Evolutionary conservation across 1,140 invertebrate genomes (phyloP).

Genomic region (Platorchestia sp.): DNA sequence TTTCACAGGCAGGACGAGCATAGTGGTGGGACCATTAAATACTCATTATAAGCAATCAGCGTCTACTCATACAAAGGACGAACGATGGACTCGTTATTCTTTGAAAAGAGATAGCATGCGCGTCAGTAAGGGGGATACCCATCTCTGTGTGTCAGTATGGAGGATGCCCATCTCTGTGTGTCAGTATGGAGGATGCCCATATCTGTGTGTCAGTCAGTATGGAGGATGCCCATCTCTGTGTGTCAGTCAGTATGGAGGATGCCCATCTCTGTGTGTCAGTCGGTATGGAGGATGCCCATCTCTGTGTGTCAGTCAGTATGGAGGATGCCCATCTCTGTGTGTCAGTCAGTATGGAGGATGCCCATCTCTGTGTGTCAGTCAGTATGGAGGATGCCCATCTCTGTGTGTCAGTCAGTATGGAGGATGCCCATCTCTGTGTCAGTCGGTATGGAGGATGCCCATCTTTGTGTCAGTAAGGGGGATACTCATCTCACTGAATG

Average conservation of each 20-base stretch:
- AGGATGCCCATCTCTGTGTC: constrained; percentile 57
- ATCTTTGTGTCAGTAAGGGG: constrained; percentile 53
- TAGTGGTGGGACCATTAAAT: no score
- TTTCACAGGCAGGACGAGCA: no score
- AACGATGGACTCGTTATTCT: not conserved
- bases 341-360: not conserved
- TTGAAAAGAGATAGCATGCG: not conserved
- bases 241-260: not conserved
- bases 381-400: constrained; percentile 33
- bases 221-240: constrained; percentile 56
- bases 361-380: constrained; percentile 59
- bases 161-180: constrained; percentile 57
- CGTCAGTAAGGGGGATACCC: no score
- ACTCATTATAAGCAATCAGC: not conserved
- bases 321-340: constrained; percentile 57
- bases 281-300: constrained; percentile 30
- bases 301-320: constrained; percentile 53
- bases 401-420: constrained; percentile 53
- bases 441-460: constrained; percentile 18
- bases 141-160: not conserved
- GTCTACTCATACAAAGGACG: not conserved
- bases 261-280: constrained; percentile 59
- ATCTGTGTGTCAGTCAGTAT: constrained; percentile 55
- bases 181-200: constrained; percentile 24
- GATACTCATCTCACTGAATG: constrained; percentile 58